Percentiles rank a stretch among this genome's conserved stretches.
Evolutionary conservation across 2,797 vertebrate species (phyloP).

Genomic region (Todus mexicanus): DNA sequence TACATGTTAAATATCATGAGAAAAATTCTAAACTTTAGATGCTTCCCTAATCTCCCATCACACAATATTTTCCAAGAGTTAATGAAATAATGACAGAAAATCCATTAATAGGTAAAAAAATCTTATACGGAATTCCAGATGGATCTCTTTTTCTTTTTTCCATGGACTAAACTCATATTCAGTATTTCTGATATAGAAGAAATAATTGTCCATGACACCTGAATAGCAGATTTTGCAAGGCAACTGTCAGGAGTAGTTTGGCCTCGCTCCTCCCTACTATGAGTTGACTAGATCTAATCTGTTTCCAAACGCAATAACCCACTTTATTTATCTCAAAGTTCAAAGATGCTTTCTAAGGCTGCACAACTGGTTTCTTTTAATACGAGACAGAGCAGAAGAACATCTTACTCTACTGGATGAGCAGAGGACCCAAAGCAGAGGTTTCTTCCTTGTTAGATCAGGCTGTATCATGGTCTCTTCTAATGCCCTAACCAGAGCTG

Average conservation of each 20-base stretch:
- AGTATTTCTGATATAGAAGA: not conserved
- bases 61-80: not conserved
- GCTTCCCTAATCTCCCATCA: not conserved
- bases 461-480: not conserved
- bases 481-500: not conserved
- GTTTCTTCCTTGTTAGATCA: not conserved
- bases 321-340: not conserved
- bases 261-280: not conserved
- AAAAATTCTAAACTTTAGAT: not conserved
- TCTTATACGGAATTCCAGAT: not conserved
- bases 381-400: not conserved
- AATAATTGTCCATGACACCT: not conserved
- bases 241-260: not conserved
- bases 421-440: not conserved
- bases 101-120: not conserved
- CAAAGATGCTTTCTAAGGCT: not conserved
- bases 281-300: not conserved
- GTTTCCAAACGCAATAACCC: not conserved
- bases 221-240: not conserved
- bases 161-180: not conserved
- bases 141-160: not conserved
- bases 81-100: not conserved
- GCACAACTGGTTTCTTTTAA: not conserved
- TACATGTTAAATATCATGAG: not conserved
- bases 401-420: not conserved